Conservation (phyloP, 1,140 invertebrate genomes). For the Cardiocondyla obscurior region DNA sequence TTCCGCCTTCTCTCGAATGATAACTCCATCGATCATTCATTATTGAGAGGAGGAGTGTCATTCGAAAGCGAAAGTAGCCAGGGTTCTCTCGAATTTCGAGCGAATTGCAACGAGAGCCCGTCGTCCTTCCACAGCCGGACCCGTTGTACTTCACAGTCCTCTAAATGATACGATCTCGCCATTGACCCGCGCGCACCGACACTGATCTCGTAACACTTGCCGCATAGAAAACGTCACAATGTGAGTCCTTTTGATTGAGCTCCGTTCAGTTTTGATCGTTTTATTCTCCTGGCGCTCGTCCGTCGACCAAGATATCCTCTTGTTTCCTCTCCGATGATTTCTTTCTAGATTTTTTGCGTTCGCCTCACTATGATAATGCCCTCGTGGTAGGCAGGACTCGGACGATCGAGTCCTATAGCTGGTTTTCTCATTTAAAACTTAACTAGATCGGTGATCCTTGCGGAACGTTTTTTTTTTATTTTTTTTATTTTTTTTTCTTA, state of each 20-base stretch:
- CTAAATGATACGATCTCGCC: slow-evolving; percentile 62
- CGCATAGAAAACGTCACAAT: slow-evolving; percentile 60
- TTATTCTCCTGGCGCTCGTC: slow-evolving; percentile 50
- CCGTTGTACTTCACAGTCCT: slow-evolving; percentile 68
- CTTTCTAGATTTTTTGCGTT: slow-evolving; percentile 54
- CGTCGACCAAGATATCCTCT: slow-evolving; percentile 56
- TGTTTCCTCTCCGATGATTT: slow-evolving; percentile 42
- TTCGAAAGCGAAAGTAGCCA: slow-evolving; percentile 64
- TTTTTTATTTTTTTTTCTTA: too few species aligned
- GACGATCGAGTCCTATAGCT: slow-evolving; percentile 82
- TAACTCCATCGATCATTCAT: slow-evolving; percentile 16
- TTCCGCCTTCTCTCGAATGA: slow-evolving; percentile 12
- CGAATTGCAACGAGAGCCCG: slow-evolving; percentile 65
- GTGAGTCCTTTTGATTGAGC: slow-evolving; percentile 80
- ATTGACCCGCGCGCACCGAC: slow-evolving; percentile 58
- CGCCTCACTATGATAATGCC: slow-evolving; percentile 79
- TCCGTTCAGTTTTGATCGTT: slow-evolving; percentile 69
- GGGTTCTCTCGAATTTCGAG: slow-evolving; percentile 76
- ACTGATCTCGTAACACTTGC: slow-evolving; percentile 45
- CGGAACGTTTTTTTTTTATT: slow-evolving; percentile 40
- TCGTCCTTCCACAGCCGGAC: slow-evolving; percentile 31
- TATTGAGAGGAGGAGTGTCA: background rate
- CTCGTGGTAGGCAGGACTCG: slow-evolving; percentile 82
- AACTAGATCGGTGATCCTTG: slow-evolving; percentile 71
- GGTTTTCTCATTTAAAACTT: slow-evolving; percentile 79